Conservation (phyloP, 2,797 vertebrate genomes). For the Echiichthys vipera region DNA sequence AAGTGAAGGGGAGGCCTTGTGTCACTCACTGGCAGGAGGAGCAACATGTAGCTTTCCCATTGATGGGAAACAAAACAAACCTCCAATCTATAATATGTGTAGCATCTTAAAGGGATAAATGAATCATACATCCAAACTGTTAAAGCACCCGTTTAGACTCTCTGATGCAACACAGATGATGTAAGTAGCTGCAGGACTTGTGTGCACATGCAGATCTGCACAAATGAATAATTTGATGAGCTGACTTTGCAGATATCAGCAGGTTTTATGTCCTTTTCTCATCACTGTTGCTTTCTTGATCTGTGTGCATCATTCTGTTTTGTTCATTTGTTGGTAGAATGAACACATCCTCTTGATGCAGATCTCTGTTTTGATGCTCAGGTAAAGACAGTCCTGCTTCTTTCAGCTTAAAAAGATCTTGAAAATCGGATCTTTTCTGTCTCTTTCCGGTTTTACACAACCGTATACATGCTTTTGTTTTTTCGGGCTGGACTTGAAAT, state of each 20-base stretch:
- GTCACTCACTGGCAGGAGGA: constrained; percentile 43
- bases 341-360: not conserved
- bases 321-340: not conserved
- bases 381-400: too few species aligned
- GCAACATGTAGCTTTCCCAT: constrained; percentile 39
- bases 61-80: constrained; percentile 8
- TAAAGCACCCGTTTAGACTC: not conserved
- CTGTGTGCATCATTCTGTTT: not conserved
- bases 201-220: not conserved
- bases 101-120: not conserved
- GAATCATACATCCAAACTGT: not conserved
- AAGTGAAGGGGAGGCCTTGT: constrained; percentile 42
- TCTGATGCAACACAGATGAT: not conserved
- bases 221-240: not conserved
- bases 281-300: not conserved
- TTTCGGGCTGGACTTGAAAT: too few species aligned
- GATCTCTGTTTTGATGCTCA: too few species aligned
- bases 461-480: too few species aligned
- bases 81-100: not conserved
- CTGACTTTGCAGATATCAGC: constrained; percentile 20
- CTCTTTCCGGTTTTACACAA: too few species aligned
- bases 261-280: not conserved
- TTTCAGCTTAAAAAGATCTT: too few species aligned
- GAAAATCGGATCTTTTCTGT: too few species aligned
- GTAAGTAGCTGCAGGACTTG: not conserved